These are phyloP conservation scores for Apodemus agrarius DNA, from an alignment of 2,797 vertebrate species.

Conservation along the genomic window DNA sequence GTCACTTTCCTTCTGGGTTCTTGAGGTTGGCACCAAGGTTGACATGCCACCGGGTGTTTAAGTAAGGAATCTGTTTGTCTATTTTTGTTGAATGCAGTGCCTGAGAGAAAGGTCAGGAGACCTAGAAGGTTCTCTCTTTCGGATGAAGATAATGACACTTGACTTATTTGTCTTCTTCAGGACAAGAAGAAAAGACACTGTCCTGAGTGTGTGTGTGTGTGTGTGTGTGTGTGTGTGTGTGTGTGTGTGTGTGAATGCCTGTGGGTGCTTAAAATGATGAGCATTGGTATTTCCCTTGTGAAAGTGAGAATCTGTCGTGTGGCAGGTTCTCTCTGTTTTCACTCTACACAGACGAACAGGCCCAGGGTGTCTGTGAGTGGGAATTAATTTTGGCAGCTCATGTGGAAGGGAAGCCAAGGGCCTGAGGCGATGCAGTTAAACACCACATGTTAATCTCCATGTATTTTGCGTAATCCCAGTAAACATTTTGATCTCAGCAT, in stretches of 20 bases:
- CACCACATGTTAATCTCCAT: slow-evolving; percentile 64
- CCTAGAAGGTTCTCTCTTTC: neutral
- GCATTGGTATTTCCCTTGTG: neutral
- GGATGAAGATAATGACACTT: neutral
- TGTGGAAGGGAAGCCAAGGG: slow-evolving; percentile 56
- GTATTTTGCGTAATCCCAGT: slow-evolving; percentile 59
- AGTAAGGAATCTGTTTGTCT: neutral
- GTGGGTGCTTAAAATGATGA: neutral
- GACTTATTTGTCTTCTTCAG: neutral
- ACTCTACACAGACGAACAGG: slow-evolving; percentile 43
- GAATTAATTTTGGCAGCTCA: slow-evolving; percentile 70
- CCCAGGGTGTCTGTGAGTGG: slow-evolving; percentile 44
- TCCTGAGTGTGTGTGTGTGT: too few relatives aligned
- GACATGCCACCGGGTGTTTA: neutral
- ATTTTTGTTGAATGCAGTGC: neutral
- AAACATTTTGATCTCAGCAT: slow-evolving; percentile 68
- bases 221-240: too few relatives aligned
- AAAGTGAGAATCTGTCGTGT: neutral
- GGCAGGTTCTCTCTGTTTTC: slow-evolving; percentile 9
- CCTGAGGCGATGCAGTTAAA: slow-evolving; percentile 65
- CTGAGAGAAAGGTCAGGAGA: neutral
- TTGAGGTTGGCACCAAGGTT: neutral
- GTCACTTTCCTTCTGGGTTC: neutral
- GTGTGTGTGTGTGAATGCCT: neutral
- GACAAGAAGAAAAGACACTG: slow-evolving; percentile 12